A percentile compares a stretch with the other conserved stretches of the same genome.
These are phyloP conservation scores for Prosopocoilus inquinatus DNA, from an alignment of 2,888 invertebrate genomes.

Conservation along the genomic window DNA sequence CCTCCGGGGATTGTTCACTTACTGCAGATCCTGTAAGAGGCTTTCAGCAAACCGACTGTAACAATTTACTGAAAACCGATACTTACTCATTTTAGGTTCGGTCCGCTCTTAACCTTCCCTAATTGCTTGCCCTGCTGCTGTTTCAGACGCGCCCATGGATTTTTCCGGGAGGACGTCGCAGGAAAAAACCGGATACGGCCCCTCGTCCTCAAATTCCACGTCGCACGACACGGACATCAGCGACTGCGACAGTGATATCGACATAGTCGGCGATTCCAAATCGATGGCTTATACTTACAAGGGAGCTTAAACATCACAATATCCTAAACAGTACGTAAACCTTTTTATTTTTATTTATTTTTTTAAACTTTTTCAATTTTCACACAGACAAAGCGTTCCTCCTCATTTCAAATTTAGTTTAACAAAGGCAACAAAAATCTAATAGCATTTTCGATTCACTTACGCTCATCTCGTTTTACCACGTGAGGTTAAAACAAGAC, in stretches of 20 bases:
- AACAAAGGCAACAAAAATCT: too few relatives aligned
- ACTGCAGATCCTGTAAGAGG: slow-evolving; percentile 7
- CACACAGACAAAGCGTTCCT: too few relatives aligned
- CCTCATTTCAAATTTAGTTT: too few relatives aligned
- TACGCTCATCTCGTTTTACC: too few relatives aligned
- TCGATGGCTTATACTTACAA: slow-evolving; percentile 31
- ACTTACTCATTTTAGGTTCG: background rate
- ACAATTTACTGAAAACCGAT: slow-evolving; percentile 1
- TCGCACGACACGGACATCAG: slow-evolving; percentile 52
- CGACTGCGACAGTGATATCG: slow-evolving; percentile 63
- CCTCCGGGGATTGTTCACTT: slow-evolving; percentile 30
- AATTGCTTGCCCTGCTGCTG: background rate
- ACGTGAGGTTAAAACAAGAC: too few relatives aligned
- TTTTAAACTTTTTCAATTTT: too few relatives aligned
- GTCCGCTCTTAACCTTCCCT: background rate
- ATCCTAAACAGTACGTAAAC: background rate
- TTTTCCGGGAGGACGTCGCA: slow-evolving; percentile 23
- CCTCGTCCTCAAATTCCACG: background rate
- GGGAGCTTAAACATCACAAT: slow-evolving; percentile 26
- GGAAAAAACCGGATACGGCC: slow-evolving; percentile 1
- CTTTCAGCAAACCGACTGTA: background rate
- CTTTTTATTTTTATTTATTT: background rate
- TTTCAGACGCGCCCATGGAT: slow-evolving; percentile 31
- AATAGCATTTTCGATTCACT: too few relatives aligned
- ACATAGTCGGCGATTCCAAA: slow-evolving; percentile 58